These are phyloP conservation scores for Gymnodraco acuticeps DNA, from an alignment of 2,797 vertebrate genomes.

Conservation along the genomic window DNA sequence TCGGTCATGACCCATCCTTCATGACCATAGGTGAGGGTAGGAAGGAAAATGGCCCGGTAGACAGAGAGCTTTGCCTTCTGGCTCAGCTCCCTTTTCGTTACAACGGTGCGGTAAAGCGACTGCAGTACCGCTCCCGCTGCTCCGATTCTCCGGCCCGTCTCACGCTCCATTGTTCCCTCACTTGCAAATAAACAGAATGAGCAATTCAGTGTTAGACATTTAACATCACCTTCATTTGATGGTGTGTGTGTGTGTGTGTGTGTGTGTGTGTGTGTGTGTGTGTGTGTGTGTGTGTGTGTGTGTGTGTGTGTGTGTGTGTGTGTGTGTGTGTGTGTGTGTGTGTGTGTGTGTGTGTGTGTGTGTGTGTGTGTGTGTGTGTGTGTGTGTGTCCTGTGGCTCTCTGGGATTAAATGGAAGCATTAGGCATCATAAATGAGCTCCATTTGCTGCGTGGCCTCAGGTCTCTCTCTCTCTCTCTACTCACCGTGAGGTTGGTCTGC, in stretches of 20 bases:
- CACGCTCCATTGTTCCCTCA: no score
- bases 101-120: no score
- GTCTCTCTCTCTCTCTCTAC: conserved; percentile 30
- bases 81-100: no score
- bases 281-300: conserved; percentile 11
- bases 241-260: conserved; percentile 9
- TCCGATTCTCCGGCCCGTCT: no score
- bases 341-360: conserved; percentile 18
- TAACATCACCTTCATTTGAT: conserved; percentile 26
- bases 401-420: conserved; percentile 73
- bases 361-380: conserved; percentile 20
- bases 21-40: no score
- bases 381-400: conserved; percentile 38
- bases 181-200: not conserved
- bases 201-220: conserved; percentile 36
- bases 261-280: conserved; percentile 1
- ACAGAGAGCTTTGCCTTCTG: no score
- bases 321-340: not conserved
- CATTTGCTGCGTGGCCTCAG: conserved; percentile 66
- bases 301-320: conserved; percentile 1
- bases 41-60: no score
- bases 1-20: no score
- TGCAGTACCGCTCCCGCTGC: no score
- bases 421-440: conserved; percentile 68
- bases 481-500: conserved; percentile 46